Evolutionary conservation across 2,113 vertebrate species (phyloP).

Genomic region (Crypturellus undulatus): DNA sequence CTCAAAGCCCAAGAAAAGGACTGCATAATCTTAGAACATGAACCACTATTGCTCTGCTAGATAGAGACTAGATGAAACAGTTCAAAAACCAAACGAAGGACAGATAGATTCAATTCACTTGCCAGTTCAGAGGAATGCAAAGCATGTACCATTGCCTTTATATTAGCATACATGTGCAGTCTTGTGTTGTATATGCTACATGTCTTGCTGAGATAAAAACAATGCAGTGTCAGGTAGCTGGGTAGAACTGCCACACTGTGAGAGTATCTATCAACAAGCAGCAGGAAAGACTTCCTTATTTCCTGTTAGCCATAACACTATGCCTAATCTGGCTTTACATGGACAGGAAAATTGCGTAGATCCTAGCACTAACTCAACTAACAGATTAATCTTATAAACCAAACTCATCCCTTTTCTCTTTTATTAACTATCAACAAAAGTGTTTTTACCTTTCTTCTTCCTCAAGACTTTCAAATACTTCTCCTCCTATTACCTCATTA

Average conservation of each 20-base stretch:
- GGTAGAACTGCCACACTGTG: not conserved
- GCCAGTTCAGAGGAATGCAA: not conserved
- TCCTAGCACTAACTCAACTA: not conserved
- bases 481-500: conserved; percentile 74
- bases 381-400: not conserved
- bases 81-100: not conserved
- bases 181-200: not conserved
- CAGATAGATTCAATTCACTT: too few species aligned
- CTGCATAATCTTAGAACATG: not conserved
- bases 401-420: not conserved
- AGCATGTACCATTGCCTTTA: not conserved
- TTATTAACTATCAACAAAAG: not conserved
- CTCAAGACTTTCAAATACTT: conserved; percentile 64
- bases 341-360: not conserved
- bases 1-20: not conserved
- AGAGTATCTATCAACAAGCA: not conserved
- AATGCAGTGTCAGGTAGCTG: not conserved
- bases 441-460: conserved; percentile 61
- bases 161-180: not conserved
- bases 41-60: not conserved
- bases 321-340: not conserved
- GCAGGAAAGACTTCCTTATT: not conserved
- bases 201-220: not conserved
- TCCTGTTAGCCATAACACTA: not conserved
- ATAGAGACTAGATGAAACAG: not conserved